A percentile compares a stretch with the other conserved stretches of the same genome.
These are phyloP conservation scores for Caenorhabditis tropicalis DNA, from an alignment of 1,140 invertebrate genomes.

Conservation along the genomic window DNA sequence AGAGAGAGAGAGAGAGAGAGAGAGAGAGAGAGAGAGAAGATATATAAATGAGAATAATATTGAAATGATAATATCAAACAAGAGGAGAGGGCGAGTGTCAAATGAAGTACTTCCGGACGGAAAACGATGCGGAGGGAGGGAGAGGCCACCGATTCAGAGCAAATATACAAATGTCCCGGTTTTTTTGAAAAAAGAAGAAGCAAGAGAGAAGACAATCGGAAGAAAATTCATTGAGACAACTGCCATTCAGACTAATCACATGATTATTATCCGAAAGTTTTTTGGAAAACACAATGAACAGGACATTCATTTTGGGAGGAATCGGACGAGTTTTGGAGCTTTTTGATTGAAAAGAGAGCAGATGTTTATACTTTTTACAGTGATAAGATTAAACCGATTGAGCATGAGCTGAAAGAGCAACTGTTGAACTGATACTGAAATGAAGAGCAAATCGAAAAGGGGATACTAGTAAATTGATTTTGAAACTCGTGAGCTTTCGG, in stretches of 20 bases:
- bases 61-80: constrained; percentile 28
- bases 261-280: background rate
- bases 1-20: background rate
- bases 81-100: constrained; percentile 38
- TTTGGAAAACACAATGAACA: background rate
- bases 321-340: too few species aligned
- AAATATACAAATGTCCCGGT: constrained; percentile 36
- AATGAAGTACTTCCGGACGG: constrained; percentile 36
- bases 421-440: too few species aligned
- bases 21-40: background rate
- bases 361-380: too few species aligned
- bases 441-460: too few species aligned
- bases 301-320: background rate
- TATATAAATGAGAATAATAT: background rate
- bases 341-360: too few species aligned
- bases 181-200: background rate
- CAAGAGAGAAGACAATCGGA: background rate
- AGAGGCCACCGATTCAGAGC: constrained; percentile 5
- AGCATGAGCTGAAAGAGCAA: too few species aligned
- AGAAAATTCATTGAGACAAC: background rate
- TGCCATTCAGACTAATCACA: background rate
- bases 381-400: too few species aligned
- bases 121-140: constrained; percentile 10
- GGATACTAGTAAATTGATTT: too few species aligned
- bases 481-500: too few species aligned